These are phyloP conservation scores for Patiria miniata DNA, from an alignment of 35 echinoderm and acorn worm species.

Conservation along the genomic window DNA sequence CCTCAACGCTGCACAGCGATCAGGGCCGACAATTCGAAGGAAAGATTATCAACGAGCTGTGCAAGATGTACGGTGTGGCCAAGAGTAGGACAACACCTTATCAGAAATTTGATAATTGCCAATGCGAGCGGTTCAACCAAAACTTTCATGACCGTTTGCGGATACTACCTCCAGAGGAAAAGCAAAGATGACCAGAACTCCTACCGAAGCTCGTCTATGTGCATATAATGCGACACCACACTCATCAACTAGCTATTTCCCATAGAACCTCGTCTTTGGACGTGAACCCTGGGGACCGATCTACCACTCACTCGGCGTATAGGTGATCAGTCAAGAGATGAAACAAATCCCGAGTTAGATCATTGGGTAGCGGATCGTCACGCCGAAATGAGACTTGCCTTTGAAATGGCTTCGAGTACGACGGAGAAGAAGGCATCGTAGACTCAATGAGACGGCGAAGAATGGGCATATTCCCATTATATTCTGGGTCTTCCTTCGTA, in stretches of 20 bases:
- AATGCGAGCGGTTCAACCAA: conserved; percentile 64
- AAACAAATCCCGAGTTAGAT: not conserved
- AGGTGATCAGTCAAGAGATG: not conserved
- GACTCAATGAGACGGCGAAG: conserved; percentile 4
- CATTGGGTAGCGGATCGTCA: conserved; percentile 55
- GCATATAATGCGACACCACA: conserved; percentile 72
- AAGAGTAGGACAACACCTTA: conserved; percentile 69
- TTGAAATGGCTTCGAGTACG: conserved; percentile 22
- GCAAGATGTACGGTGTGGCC: conserved; percentile 58
- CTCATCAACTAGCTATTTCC: conserved; percentile 71
- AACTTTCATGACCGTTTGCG: conserved; percentile 63
- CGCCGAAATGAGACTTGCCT: conserved; percentile 35
- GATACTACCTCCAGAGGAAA: conserved; percentile 48
- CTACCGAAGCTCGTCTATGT: conserved; percentile 73
- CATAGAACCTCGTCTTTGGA: conserved; percentile 58
- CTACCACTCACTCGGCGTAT: conserved; percentile 58
- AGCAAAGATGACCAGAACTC: conserved; percentile 53
- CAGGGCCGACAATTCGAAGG: conserved; percentile 46
- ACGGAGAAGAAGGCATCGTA: conserved; percentile 55
- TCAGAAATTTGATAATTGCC: conserved; percentile 59
- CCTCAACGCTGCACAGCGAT: conserved; percentile 63
- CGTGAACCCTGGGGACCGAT: conserved; percentile 47
- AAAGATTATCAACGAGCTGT: conserved; percentile 52
- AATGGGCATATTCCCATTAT: conserved; percentile 37
- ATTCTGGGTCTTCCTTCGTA: conserved; percentile 48